These are phyloP conservation scores for Ciconia maguari DNA, from an alignment of 2,113 vertebrate species.

Conservation along the genomic window DNA sequence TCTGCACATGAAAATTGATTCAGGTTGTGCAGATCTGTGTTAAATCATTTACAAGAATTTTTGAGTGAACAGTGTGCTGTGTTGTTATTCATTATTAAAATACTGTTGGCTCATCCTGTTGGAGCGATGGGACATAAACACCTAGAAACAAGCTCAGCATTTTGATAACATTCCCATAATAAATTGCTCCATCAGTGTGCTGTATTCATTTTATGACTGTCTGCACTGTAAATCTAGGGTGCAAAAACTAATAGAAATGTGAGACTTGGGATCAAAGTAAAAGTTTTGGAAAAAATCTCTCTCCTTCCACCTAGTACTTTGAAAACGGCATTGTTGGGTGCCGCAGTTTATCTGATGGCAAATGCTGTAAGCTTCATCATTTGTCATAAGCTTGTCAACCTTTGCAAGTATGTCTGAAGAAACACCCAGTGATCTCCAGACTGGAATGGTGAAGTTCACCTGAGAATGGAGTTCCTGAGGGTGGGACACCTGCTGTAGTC, in stretches of 20 bases:
- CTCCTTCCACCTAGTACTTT: not conserved
- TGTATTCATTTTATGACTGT: not conserved
- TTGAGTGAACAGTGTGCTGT: not conserved
- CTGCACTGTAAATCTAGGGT: not conserved
- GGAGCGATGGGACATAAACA: not conserved
- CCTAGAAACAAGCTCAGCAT: not conserved
- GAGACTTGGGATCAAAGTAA: not conserved
- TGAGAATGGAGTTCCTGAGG: not conserved
- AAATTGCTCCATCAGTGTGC: not conserved
- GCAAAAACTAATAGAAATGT: not conserved
- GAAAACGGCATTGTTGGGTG: not conserved
- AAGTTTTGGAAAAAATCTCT: not conserved
- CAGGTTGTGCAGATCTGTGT: not conserved
- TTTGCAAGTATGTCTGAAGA: not conserved
- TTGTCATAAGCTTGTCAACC: not conserved
- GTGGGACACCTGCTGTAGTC: not conserved
- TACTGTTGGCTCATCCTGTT: not conserved
- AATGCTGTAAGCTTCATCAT: not conserved
- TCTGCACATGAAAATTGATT: not conserved
- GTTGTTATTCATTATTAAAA: conserved; percentile 29
- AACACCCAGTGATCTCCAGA: not conserved
- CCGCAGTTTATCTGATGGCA: not conserved
- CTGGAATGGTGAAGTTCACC: not conserved
- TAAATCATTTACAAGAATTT: not conserved
- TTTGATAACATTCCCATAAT: not conserved